Evolutionary conservation across 37 sponge, comb jelly and placozoan genomes (phyloP).

Genomic region (Halisarca cf. caerulea): DNA sequence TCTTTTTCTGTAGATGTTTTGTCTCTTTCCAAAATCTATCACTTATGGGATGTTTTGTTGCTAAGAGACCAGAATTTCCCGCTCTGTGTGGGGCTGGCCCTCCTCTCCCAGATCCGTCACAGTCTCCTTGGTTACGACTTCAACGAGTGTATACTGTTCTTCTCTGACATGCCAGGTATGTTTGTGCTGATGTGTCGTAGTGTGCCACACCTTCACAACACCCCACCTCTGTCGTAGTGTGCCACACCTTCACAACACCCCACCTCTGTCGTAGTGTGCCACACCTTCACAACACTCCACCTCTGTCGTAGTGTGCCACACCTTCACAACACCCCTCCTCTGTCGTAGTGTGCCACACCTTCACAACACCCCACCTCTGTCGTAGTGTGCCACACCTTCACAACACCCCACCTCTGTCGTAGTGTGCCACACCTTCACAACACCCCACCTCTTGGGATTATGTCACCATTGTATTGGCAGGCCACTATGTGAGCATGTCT

Average conservation of each 20-base stretch:
- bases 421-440: no score
- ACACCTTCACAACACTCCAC: no score
- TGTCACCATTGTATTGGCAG: no score
- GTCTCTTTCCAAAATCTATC: constrained; percentile 91
- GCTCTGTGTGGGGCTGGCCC: constrained; percentile 86
- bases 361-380: no score
- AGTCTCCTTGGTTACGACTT: constrained; percentile 83
- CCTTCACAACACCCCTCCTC: no score
- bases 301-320: no score
- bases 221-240: neutral
- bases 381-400: no score
- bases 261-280: no score
- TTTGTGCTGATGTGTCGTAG: neutral
- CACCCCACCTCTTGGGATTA: no score
- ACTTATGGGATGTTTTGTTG: constrained; percentile 95
- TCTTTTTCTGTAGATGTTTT: constrained; percentile 73
- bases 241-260: neutral
- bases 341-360: no score
- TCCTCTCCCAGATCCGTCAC: constrained; percentile 85
- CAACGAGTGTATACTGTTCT: constrained; percentile 98
- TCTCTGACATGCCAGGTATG: constrained; percentile 97
- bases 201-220: neutral
- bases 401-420: no score
- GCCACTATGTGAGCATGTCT: no score
- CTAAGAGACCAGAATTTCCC: constrained; percentile 89